Evolutionary conservation across 2,797 vertebrate species (phyloP).

Genomic region (Masticophis lateralis): DNA sequence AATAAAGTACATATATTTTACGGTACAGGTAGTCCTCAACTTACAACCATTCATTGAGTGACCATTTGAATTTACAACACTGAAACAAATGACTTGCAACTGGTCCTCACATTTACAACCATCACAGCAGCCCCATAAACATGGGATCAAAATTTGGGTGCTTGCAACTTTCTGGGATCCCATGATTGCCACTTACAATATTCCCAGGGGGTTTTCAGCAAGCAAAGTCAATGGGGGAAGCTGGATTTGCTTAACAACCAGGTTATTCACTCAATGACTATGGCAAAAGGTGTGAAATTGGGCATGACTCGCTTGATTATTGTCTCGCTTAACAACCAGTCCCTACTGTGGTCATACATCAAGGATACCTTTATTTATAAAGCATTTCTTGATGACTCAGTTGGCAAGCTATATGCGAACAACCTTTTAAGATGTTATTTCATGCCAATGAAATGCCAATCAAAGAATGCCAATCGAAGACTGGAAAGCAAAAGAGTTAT

Average conservation of each 20-base stretch:
- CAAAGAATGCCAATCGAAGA: not conserved
- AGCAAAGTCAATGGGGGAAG: not conserved
- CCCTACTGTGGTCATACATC: not conserved
- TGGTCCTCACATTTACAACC: not conserved
- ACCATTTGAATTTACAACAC: not conserved
- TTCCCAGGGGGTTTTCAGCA: not conserved
- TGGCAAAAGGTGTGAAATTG: not conserved
- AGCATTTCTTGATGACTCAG: constrained; percentile 5
- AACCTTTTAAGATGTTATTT: not conserved
- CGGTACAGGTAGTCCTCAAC: not conserved
- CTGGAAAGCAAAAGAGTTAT: not conserved
- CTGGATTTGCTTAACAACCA: not conserved
- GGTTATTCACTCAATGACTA: not conserved
- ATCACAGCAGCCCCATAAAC: not conserved
- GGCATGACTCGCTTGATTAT: not conserved
- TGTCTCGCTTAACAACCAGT: not conserved
- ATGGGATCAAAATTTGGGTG: not conserved
- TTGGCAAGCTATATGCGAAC: not conserved
- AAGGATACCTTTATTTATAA: not conserved
- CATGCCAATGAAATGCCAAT: not conserved
- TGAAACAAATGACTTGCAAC: not conserved
- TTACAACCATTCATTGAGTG: not conserved
- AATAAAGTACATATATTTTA: not conserved
- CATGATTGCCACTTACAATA: not conserved
- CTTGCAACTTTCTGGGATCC: not conserved